Evolutionary conservation across 2,797 vertebrate genomes (phyloP), one percentile per base, ranked within the genome.

Genomic region (Enteromius thamalakanensis): DNA sequence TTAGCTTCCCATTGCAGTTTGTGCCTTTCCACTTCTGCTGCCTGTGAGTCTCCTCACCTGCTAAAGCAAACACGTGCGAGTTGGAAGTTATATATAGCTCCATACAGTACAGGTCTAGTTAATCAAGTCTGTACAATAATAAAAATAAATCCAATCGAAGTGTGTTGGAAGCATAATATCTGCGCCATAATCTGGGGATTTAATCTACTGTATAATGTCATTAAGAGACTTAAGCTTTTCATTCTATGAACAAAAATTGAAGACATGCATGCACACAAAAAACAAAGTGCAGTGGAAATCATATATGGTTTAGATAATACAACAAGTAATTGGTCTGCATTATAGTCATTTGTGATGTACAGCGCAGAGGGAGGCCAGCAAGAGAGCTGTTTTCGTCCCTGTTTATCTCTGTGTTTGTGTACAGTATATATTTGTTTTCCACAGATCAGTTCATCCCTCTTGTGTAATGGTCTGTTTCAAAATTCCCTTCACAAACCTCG

Each of bases 131-230:
- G 19, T 67, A 15, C 62, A 34, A 53, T 79, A 11, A 69, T 69
- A 53, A 55, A 65, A 79, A 79, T 55, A 67, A 68, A 53, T 79
- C 64, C 32, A 37, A 53, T 79, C 77, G 17, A 51, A 51, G 21
- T 37, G 19, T 40, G 17, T 10, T 68, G 21, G n/a, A 55, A 51
- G 29, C 12, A 19, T 65, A 65, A 32, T 32, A 42, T 11, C 42
- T 15, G 21, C 19, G 3, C 37, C 51, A n/a, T 34, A 37, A 37
- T 67, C 64, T n/a, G 26, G 17, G 42, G 42, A 79, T 67, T 79
- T 53, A 10, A 68, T 37, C 19, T 40, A 40, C 40, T 40, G 40
- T 40, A 42, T 79, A 45, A 78, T 45, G 32, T 37, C 10, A n/a
- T 5, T 34, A 40, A 34, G 42, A n/a, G 5, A 42, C 40, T 10